phyloP scores from a whole-genome alignment of 2,888 invertebrate species.

The Drosophila pegasa region DNA sequence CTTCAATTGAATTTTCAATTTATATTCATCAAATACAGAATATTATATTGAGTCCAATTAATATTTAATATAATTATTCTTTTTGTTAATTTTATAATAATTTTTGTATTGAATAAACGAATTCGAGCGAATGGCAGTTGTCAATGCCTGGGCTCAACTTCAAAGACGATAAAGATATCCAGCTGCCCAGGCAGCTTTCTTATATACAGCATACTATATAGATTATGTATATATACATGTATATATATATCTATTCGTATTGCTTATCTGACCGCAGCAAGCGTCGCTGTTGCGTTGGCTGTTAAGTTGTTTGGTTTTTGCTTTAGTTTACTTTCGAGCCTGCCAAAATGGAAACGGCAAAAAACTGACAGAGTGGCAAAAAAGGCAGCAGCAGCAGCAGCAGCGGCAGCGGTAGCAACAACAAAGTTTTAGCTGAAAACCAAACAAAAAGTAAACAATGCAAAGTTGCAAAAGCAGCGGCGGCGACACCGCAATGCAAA shows the following conservation, averaged over 20 bases:
- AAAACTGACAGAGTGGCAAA: conserved; percentile 65
- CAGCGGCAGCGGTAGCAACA: conserved; percentile 44
- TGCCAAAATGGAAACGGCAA: conserved; percentile 62
- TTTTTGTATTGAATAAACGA: background rate
- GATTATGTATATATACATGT: background rate
- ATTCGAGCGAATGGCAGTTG: background rate
- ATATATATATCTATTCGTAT: conserved; percentile 37
- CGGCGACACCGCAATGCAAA: conserved; percentile 76
- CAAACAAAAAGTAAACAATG: conserved; percentile 75
- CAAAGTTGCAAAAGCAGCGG: conserved; percentile 49
- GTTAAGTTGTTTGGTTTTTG: conserved; percentile 70
- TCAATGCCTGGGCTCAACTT: background rate
- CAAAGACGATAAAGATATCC: conserved; percentile 13
- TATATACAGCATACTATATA: background rate
- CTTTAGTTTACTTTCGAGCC: conserved; percentile 69
- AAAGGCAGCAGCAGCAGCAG: conserved; percentile 48
- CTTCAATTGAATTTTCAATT: background rate
- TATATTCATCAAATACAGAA: background rate
- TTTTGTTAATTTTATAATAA: background rate
- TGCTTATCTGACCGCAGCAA: conserved; percentile 65
- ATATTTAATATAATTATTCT: background rate
- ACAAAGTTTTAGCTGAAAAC: conserved; percentile 56
- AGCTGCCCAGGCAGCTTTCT: conserved; percentile 7
- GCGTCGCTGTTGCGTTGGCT: conserved; percentile 60
- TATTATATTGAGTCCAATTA: background rate